Evolutionary conservation across 2,113 vertebrate genomes (phyloP), one percentile per base, ranked within the genome.

Genomic region (Elephantulus edwardii): DNA sequence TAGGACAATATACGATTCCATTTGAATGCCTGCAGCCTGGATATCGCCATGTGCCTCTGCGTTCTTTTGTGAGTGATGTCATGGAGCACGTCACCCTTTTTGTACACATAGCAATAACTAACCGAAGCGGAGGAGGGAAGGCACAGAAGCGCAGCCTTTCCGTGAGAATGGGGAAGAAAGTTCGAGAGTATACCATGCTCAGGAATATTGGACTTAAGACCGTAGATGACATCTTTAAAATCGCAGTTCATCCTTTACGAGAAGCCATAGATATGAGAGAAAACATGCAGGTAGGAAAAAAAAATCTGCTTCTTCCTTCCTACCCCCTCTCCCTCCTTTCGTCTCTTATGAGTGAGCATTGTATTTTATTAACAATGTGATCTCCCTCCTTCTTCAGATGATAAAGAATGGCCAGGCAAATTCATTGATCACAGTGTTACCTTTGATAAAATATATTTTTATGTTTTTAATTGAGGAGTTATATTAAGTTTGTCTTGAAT

Each of bases 1-100:
- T 99, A 74, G 99, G 99, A 35, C 99, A 99, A 95, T 99, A 99
- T 93, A 99, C 98, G 17, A 97, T 99, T 75, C 98, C 99, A 0
- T 98, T 99, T 24, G 99, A 99, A 96, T 99, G 99, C 97, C 97
- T 99, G 92, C 99, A 99, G 97, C 98, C 99, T 0, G 99, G 99
- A 1, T 99, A 99, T 95, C 98, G 99, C 62, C 99, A 99, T 30
- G 98, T 99, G 54, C 99, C 99, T 0, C 96, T 99, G 97, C 98
- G 98, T 35, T 98, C 98, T 48, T 97, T 99, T 58, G 96, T 98
- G 6, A 99, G 99, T 8, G 99, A 99, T 62, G 96, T 98, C 91
- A 97, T 99, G 96, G 98, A 98, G 30, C 98, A 99, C 0, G 98
- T 98, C 78, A 98, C 98, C 68, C 98, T 99, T 48, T 99, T 99